Conservation (phyloP, 2,888 invertebrate species). For the Eupithecia inturbata region DNA sequence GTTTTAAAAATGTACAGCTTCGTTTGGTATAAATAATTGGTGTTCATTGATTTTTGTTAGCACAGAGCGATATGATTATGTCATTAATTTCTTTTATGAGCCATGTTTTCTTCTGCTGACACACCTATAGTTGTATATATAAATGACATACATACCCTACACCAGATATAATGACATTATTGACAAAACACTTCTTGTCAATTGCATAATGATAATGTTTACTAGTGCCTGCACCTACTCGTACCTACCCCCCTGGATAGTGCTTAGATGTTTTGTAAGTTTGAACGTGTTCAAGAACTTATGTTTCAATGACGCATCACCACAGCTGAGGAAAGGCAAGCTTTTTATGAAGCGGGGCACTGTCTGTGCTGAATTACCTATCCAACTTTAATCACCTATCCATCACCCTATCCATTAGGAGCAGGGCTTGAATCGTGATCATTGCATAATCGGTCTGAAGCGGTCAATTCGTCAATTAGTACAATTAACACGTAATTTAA, state of each 20-base stretch:
- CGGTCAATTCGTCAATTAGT: neutral
- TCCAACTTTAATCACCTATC: neutral
- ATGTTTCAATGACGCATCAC: neutral
- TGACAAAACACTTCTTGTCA: no score
- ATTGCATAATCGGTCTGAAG: neutral
- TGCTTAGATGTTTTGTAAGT: no score
- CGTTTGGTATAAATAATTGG: neutral
- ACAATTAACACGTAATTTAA: no score
- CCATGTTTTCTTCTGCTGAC: neutral
- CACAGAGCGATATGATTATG: neutral
- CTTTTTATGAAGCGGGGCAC: neutral
- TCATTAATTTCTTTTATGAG: no score
- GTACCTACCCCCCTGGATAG: no score
- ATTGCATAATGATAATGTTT: no score
- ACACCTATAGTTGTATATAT: no score
- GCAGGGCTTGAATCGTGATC: neutral
- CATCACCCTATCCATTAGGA: neutral
- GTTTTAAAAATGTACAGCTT: neutral
- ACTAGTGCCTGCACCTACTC: no score
- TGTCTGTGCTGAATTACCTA: neutral
- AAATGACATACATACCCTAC: no score
- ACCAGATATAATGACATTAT: no score
- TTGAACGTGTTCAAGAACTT: neutral
- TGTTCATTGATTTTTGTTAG: neutral
- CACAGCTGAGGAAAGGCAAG: neutral